Conservation (phyloP, 2,888 invertebrate genomes). For the Aphrophora alni region DNA sequence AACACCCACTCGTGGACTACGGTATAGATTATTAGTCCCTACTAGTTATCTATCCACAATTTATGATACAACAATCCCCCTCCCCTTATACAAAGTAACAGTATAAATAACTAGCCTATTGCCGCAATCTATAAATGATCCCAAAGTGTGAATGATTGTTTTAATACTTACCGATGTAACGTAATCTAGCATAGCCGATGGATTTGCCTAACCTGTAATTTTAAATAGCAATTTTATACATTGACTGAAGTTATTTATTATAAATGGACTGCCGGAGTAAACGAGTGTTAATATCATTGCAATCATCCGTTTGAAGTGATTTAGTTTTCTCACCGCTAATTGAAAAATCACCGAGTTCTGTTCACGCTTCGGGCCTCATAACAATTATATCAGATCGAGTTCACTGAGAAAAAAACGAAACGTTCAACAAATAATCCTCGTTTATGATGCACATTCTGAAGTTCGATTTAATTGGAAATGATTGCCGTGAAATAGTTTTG, state of each 20-base stretch:
- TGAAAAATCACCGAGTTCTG: not conserved
- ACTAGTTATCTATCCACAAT: not conserved
- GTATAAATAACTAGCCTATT: too few relatives aligned
- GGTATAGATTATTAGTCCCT: not conserved
- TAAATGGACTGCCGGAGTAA: not conserved
- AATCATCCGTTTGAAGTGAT: not conserved
- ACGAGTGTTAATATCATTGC: not conserved
- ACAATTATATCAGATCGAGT: too few relatives aligned
- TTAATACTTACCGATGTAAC: too few relatives aligned
- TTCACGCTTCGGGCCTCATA: too few relatives aligned
- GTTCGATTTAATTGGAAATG: not conserved
- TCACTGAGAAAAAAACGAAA: too few relatives aligned
- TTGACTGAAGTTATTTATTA: not conserved
- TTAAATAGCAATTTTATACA: not conserved
- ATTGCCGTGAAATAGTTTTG: not conserved
- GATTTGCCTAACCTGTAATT: not conserved
- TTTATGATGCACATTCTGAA: too few relatives aligned
- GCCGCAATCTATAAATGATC: too few relatives aligned
- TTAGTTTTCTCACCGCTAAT: not conserved
- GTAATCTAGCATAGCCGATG: not conserved
- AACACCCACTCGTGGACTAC: not conserved
- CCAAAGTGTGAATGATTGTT: too few relatives aligned
- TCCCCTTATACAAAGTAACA: too few relatives aligned
- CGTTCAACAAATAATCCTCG: too few relatives aligned
- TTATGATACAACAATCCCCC: not conserved